These are phyloP conservation scores for Conus betulinus DNA, from an alignment of 1,140 invertebrate genomes.

Conservation along the genomic window DNA sequence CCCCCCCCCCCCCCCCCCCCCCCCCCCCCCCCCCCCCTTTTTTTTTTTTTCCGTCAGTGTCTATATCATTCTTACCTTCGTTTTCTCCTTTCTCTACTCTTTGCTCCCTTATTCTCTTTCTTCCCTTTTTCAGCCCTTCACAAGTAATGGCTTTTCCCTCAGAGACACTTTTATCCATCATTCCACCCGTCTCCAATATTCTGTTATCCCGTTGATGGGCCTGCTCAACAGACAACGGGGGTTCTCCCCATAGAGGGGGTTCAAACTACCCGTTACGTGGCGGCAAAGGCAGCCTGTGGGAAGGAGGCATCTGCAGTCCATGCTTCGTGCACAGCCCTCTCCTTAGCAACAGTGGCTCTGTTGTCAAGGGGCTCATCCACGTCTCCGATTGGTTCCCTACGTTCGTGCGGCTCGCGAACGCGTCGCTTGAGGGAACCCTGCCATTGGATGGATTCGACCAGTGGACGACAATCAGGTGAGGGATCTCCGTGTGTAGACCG, in stretches of 20 bases:
- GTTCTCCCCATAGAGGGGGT: conserved; percentile 65
- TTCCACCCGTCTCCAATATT: no score
- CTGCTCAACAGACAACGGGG: conserved; percentile 71
- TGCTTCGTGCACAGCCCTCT: conserved; percentile 53
- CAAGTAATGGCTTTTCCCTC: no score
- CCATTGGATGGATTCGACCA: conserved; percentile 63
- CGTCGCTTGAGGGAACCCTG: conserved; percentile 49
- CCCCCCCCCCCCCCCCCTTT: no score
- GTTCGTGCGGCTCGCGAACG: conserved; percentile 59
- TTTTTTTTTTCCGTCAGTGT: no score
- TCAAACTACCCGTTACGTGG: conserved; percentile 76
- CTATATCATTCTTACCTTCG: no score
- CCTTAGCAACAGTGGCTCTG: conserved; percentile 39
- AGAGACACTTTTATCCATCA: no score
- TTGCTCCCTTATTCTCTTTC: no score
- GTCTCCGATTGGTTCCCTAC: conserved; percentile 70
- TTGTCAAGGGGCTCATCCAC: conserved; percentile 58
- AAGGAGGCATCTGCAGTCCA: conserved; percentile 72
- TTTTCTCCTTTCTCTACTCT: no score
- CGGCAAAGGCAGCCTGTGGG: conserved; percentile 76
- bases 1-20: no score
- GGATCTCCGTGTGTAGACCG: no score
- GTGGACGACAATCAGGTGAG: conserved; percentile 62
- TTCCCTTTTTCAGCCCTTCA: no score
- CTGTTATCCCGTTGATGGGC: no score